Evolutionary conservation across 2,797 vertebrate species (phyloP).

Genomic region (Falco novaeseelandiae): DNA sequence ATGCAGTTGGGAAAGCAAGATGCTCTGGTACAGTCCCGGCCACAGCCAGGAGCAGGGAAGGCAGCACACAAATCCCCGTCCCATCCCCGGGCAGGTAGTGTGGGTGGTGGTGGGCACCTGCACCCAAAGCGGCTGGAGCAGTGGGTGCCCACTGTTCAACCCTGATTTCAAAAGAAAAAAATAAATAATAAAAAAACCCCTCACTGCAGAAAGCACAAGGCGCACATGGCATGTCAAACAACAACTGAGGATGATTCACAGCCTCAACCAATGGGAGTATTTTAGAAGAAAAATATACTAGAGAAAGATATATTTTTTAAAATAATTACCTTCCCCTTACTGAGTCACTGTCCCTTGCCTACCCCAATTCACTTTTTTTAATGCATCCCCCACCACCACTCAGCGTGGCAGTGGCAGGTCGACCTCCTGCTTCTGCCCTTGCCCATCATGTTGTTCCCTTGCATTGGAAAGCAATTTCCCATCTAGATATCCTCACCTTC

Average conservation of each 20-base stretch:
- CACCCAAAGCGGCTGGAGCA: no score
- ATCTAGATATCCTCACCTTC: not conserved
- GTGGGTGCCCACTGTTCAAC: not conserved
- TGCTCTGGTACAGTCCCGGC: fast-evolving
- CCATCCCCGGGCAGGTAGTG: fast-evolving
- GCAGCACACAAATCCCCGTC: not conserved
- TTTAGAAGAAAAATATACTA: not conserved
- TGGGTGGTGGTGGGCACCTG: no score
- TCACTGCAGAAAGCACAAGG: not conserved
- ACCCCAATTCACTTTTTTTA: not conserved
- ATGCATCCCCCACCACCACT: fast-evolving
- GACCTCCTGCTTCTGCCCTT: not conserved
- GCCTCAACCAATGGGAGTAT: not conserved
- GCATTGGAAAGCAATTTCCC: not conserved
- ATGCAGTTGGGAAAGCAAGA: fast-evolving
- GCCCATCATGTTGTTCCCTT: not conserved
- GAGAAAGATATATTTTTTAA: fast-evolving
- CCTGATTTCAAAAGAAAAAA: not conserved
- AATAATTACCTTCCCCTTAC: not conserved
- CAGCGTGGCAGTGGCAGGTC: not conserved
- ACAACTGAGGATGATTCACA: conserved; percentile 26
- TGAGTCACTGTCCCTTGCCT: fast-evolving
- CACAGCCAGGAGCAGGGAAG: not conserved
- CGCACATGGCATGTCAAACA: not conserved
- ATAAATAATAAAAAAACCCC: not conserved